Evolutionary conservation across 2,888 invertebrate species (phyloP).

Genomic region (Habrosyne pyritoides): DNA sequence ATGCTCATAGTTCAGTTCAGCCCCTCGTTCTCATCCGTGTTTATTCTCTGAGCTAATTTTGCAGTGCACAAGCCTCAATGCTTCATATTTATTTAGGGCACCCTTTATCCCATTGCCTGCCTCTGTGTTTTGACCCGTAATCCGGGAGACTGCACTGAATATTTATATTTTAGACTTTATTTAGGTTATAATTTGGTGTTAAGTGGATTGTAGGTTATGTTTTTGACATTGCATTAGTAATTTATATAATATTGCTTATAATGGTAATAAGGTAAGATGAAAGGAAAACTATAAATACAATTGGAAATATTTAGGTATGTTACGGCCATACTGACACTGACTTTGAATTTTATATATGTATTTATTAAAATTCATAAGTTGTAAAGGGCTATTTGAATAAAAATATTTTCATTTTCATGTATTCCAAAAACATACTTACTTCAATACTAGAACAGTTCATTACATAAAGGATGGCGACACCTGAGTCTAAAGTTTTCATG

Average conservation of each 20-base stretch:
- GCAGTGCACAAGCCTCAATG: slow-evolving; percentile 38
- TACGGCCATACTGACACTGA: too few relatives aligned
- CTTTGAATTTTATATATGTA: too few relatives aligned
- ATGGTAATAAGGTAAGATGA: too few relatives aligned
- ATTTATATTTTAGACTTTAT: background rate
- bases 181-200: background rate
- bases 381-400: too few relatives aligned
- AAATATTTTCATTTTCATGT: too few relatives aligned
- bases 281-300: too few relatives aligned
- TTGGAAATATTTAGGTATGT: too few relatives aligned
- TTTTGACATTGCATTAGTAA: background rate
- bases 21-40: slow-evolving; percentile 29
- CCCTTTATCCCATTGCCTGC: background rate
- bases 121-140: background rate
- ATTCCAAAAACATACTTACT: too few relatives aligned
- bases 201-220: background rate
- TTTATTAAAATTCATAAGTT: too few relatives aligned
- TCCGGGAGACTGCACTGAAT: background rate
- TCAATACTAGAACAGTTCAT: too few relatives aligned
- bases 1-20: slow-evolving; percentile 1
- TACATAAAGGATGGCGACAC: background rate
- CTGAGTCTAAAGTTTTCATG: background rate
- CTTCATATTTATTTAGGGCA: slow-evolving; percentile 2
- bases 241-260: too few relatives aligned
- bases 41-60: slow-evolving; percentile 47